These are phyloP conservation scores for Echinometra lucunter DNA, from an alignment of 53 echinoderm and acorn worm species.

Conservation along the genomic window DNA sequence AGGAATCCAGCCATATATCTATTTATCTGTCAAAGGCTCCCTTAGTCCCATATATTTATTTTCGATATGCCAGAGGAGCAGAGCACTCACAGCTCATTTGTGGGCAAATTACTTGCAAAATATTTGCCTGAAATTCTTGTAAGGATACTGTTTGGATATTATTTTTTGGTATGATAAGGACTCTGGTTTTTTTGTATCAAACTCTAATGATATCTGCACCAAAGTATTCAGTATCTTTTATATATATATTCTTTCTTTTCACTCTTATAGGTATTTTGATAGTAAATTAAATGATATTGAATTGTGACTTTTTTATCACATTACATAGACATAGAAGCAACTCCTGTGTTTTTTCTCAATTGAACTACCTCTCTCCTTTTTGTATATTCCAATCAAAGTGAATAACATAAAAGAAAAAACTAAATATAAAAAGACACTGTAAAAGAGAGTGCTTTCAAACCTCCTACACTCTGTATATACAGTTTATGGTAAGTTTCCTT, in stretches of 20 bases:
- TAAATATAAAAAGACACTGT: not conserved
- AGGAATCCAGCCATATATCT: conserved; percentile 25
- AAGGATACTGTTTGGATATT: not conserved
- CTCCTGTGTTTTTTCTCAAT: too few relatives aligned
- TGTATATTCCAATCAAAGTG: too few relatives aligned
- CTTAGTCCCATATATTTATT: conserved; percentile 45
- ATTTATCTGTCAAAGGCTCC: conserved; percentile 13
- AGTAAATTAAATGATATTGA: not conserved
- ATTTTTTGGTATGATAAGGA: not conserved
- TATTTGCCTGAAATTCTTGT: not conserved
- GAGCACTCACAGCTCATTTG: conserved; percentile 21
- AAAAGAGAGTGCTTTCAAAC: not conserved
- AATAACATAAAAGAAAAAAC: not conserved
- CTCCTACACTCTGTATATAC: too few relatives aligned
- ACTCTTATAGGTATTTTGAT: too few relatives aligned
- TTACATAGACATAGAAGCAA: too few relatives aligned
- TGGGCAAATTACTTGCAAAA: not conserved
- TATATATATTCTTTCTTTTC: not conserved
- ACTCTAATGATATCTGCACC: not conserved
- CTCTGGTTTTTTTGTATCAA: not conserved
- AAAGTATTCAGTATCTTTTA: not conserved
- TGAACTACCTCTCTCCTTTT: too few relatives aligned
- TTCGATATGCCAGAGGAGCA: not conserved
- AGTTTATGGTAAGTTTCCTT: not conserved
- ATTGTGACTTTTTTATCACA: too few relatives aligned